Conservation (phyloP, 2,113 vertebrate genomes). For the Dipodomys stephensi region DNA sequence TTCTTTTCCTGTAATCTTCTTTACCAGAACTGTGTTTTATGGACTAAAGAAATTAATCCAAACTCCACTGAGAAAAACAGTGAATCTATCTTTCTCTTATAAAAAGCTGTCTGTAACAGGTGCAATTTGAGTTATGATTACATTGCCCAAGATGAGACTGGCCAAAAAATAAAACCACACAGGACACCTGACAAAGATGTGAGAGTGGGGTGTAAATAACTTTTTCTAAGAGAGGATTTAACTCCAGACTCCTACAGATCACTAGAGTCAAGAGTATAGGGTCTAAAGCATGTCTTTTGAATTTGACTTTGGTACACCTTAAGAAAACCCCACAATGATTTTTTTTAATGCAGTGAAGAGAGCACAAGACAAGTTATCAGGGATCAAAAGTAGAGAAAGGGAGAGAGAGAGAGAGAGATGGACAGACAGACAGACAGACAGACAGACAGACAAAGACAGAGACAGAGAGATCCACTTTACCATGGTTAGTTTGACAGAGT, state of each 20-base stretch:
- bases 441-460: too few species aligned
- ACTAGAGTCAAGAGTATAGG: neutral
- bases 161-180: neutral
- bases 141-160: neutral
- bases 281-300: neutral
- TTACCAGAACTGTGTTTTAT: neutral
- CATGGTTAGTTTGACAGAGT: neutral
- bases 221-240: neutral
- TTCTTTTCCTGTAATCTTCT: neutral
- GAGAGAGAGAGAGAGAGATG: neutral
- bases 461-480: neutral
- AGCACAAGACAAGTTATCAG: neutral
- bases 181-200: neutral
- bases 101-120: neutral
- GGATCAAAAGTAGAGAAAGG: neutral
- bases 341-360: neutral
- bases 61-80: neutral
- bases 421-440: too few species aligned
- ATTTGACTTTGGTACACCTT: neutral
- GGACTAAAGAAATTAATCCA: neutral
- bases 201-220: neutral
- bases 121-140: neutral
- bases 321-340: neutral
- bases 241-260: neutral
- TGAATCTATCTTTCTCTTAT: neutral